These are phyloP conservation scores for Corythoichthys intestinalis DNA, from an alignment of 2,113 vertebrate genomes.

Conservation along the genomic window DNA sequence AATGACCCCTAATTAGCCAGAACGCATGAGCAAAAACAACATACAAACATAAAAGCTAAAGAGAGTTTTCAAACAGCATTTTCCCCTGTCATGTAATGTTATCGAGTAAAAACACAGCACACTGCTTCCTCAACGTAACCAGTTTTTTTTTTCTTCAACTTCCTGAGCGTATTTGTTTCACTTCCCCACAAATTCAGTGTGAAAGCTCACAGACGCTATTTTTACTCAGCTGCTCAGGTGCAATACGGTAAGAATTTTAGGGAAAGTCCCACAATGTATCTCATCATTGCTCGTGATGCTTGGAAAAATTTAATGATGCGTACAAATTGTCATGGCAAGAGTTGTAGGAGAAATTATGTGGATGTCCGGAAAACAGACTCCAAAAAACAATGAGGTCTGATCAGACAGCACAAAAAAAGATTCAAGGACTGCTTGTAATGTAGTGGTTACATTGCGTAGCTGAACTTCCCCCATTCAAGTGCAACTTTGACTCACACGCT, in stretches of 20 bases:
- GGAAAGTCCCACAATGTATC: slow-evolving; percentile 31
- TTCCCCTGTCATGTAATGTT: neutral
- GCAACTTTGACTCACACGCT: neutral
- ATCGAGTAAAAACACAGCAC: neutral
- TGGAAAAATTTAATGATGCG: slow-evolving; percentile 1
- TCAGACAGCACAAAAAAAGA: neutral
- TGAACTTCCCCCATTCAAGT: neutral
- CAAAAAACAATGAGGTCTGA: neutral
- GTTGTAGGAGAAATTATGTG: neutral
- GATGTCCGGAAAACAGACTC: neutral
- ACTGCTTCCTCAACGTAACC: neutral
- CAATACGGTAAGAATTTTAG: neutral
- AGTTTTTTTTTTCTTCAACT: slow-evolving; percentile 31
- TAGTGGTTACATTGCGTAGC: neutral
- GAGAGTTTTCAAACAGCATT: neutral
- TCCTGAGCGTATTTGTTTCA: slow-evolving; percentile 47
- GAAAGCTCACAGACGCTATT: too few species aligned
- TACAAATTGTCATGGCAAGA: slow-evolving; percentile 28
- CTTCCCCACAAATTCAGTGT: slow-evolving; percentile 23
- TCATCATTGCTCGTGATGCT: slow-evolving; percentile 1
- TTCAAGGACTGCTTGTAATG: neutral
- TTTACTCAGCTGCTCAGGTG: neutral
- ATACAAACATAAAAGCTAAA: neutral
- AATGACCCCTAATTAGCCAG: too few species aligned
- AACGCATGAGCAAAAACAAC: neutral